Percentiles rank a stretch among this genome's conserved stretches.
phyloP scores from a whole-genome alignment of 2,888 invertebrate genomes.

The Norana najaformis region DNA sequence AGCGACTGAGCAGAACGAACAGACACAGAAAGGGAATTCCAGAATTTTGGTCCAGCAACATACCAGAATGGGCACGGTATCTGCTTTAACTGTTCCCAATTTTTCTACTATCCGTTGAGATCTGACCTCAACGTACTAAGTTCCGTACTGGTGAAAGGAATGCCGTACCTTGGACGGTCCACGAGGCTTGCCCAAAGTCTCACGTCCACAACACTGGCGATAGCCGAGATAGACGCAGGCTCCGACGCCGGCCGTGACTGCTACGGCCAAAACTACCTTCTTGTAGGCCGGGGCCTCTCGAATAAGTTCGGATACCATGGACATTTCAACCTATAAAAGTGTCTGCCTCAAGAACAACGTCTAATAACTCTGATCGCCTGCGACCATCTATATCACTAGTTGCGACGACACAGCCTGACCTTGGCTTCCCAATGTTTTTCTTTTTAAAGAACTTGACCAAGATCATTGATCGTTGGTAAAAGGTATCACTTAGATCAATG shows the following conservation, averaged over 20 bases:
- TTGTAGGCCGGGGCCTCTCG: constrained; percentile 19
- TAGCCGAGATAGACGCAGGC: constrained; percentile 15
- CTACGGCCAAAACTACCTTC: constrained; percentile 17
- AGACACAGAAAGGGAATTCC: too few species aligned
- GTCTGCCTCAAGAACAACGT: background rate
- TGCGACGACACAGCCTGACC: background rate
- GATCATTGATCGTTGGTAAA: background rate
- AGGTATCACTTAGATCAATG: background rate
- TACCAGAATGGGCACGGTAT: too few species aligned
- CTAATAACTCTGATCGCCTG: background rate
- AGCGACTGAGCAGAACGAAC: too few species aligned
- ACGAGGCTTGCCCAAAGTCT: background rate
- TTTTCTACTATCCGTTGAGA: background rate
- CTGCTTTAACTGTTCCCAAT: too few species aligned
- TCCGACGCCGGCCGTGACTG: constrained; percentile 9
- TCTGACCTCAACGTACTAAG: background rate
- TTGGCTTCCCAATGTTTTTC: background rate
- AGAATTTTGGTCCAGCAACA: too few species aligned
- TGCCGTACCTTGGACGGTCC: constrained; percentile 7
- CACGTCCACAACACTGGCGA: background rate
- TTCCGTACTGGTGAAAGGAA: background rate
- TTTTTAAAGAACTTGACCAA: background rate
- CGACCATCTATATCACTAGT: background rate
- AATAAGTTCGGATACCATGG: background rate
- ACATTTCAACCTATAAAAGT: background rate